Percentiles rank a stretch among this genome's conserved stretches.
These are phyloP conservation scores for Pelodiscus sinensis DNA, from an alignment of 2,113 vertebrate species.

Conservation along the genomic window DNA sequence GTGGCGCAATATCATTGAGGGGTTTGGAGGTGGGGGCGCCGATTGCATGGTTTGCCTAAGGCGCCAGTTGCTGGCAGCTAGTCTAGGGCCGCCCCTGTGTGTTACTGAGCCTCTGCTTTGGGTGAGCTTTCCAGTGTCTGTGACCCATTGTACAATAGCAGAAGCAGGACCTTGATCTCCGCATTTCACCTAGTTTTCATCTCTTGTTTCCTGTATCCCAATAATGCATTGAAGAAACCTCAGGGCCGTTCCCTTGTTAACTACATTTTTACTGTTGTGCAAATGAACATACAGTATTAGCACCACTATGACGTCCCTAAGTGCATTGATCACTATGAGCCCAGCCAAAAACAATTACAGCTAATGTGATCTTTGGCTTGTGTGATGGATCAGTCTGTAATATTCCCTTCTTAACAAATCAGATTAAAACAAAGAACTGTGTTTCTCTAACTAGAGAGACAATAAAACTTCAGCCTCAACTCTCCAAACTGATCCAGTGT, in stretches of 20 bases:
- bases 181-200: slow-evolving; percentile 7
- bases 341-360: slow-evolving; percentile 60
- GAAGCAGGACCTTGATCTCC: slow-evolving; percentile 6
- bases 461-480: slow-evolving; percentile 14
- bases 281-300: slow-evolving; percentile 9
- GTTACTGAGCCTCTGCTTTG: neutral
- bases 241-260: slow-evolving; percentile 18
- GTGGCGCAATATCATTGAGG: no score
- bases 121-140: slow-evolving; percentile 1
- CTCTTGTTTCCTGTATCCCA: slow-evolving; percentile 35
- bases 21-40: no score
- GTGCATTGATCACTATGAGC: slow-evolving; percentile 10
- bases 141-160: neutral
- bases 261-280: neutral
- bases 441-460: slow-evolving; percentile 23
- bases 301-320: neutral
- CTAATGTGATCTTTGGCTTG: slow-evolving; percentile 56
- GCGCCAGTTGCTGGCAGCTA: no score
- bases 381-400: slow-evolving; percentile 38
- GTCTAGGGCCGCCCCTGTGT: no score
- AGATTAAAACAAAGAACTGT: slow-evolving; percentile 31
- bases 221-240: slow-evolving; percentile 44
- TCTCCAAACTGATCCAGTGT: neutral
- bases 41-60: no score
- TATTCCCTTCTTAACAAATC: slow-evolving; percentile 53